Conservation (phyloP, 2,888 invertebrate species). For the Caenorhabditis japonica region DNA sequence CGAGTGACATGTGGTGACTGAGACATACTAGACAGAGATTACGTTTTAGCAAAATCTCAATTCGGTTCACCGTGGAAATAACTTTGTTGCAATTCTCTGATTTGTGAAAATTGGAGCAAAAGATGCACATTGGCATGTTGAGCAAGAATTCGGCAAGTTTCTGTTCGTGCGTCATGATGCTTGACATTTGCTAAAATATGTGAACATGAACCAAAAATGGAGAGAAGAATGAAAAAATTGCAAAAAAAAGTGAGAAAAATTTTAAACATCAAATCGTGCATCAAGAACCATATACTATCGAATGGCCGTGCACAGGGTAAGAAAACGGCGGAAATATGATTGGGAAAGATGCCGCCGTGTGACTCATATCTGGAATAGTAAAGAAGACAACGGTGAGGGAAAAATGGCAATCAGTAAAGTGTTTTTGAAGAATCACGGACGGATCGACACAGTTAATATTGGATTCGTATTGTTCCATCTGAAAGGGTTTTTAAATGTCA, state of each 20-base stretch:
- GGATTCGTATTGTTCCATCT: too few relatives aligned
- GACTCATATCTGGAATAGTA: not conserved
- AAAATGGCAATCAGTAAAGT: too few relatives aligned
- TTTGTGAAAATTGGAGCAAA: conserved; percentile 24
- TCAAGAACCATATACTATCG: not conserved
- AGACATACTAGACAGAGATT: conserved; percentile 27
- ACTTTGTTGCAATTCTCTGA: conserved; percentile 16
- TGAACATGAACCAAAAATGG: not conserved
- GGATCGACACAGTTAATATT: too few relatives aligned
- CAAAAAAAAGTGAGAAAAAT: not conserved
- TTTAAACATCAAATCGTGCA: not conserved
- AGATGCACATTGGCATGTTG: conserved; percentile 28
- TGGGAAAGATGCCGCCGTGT: not conserved
- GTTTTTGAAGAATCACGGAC: too few relatives aligned
- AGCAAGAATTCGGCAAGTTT: conserved; percentile 26
- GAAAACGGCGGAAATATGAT: too few relatives aligned
- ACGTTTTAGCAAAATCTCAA: conserved; percentile 11
- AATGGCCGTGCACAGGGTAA: not conserved
- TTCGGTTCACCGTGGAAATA: conserved; percentile 4
- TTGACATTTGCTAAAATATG: not conserved
- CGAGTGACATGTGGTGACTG: conserved; percentile 15
- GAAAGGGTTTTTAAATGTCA: too few relatives aligned
- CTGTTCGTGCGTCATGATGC: conserved; percentile 12
- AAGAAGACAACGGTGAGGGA: not conserved
- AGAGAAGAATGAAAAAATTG: not conserved